Evolutionary conservation across 2,113 vertebrate species (phyloP), one percentile per base, ranked within the genome.

Genomic region (Sakesphorus luctuosus): DNA sequence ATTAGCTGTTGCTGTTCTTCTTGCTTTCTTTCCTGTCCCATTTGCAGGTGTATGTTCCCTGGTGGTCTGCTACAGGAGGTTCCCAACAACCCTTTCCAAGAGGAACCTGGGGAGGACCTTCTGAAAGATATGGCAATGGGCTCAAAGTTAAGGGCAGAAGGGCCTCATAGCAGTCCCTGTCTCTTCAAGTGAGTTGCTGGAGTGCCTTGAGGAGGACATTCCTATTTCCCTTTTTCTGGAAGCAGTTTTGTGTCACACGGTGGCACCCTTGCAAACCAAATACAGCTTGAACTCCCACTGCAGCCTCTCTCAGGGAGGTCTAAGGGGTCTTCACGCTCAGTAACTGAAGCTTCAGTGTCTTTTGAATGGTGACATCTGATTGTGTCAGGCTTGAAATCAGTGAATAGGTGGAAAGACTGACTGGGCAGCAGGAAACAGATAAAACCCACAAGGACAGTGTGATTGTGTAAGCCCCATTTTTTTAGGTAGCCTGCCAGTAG

Each of bases 191-290:
- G 4, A 46, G 11, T 36, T 82, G 31, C 69, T 53, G 33, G 43
- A 53, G 71, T 58, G 43, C 69, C 52, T 46, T 33, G 61, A 72
- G 65, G 40, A 74, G 66, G 63, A 20, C 46, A 18, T 56, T 56
- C 13, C 58, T 49, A 75, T 52, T 63, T 52, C 44, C 44, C n/a
- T 33, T 90, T 61, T 55, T 65, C 63, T 38, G 31, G 63, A 28
- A 47, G 13, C 1, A 1, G 13, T 13, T 82, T 85, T 90, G 61
- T 86, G 93, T 93, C 91, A 82, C 91, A 85, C 75, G 96, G 93
- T 83, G 86, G 93, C 94, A 92, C 71, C 82, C 91, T 93, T 94
- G 88, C 88, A 87, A 93, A 59, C 71, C 2, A 6, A 89, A 89
- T 93, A 40, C 84, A 81, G 31, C 55, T 52, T 38, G 13, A 81